Percentiles rank a stretch among this genome's conserved stretches.
phyloP scores from a whole-genome alignment of 2,113 vertebrate genomes.

The Zonotrichia leucophrys region DNA sequence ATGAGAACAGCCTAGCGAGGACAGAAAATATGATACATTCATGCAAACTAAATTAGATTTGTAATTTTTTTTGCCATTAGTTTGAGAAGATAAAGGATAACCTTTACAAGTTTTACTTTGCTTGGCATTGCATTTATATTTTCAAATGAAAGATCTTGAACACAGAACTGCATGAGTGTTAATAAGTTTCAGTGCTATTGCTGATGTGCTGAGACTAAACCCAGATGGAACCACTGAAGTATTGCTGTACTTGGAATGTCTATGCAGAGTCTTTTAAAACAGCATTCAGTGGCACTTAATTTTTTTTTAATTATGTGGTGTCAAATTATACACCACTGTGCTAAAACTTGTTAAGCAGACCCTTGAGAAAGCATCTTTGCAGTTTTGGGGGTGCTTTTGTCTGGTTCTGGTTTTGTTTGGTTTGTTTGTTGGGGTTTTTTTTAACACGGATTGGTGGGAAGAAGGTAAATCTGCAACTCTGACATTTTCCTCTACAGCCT shows the following conservation, averaged over 20 bases:
- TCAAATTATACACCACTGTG: neutral
- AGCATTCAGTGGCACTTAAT: neutral
- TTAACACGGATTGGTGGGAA: neutral
- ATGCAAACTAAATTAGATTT: slow-evolving; percentile 47
- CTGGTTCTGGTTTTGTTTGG: neutral
- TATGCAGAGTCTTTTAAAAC: neutral
- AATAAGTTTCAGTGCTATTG: slow-evolving; percentile 8
- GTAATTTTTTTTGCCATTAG: neutral
- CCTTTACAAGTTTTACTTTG: slow-evolving; percentile 29
- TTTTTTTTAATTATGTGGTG: neutral
- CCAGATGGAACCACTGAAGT: slow-evolving; percentile 34
- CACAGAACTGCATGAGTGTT: neutral
- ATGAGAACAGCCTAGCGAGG: slow-evolving; percentile 39
- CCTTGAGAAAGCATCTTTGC: neutral
- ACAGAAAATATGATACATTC: neutral
- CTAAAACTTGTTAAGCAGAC: neutral
- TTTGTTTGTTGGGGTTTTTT: neutral
- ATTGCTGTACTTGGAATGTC: neutral
- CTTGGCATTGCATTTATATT: neutral
- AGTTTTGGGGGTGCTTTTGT: neutral
- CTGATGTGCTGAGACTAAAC: neutral
- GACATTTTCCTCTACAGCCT: neutral
- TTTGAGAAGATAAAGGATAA: slow-evolving; percentile 57
- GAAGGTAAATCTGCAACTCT: neutral
- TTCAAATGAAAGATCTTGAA: neutral